Percentiles rank a stretch among this genome's conserved stretches.
Conservation (phyloP, 2,888 invertebrate species). For the Ctena decussata region DNA sequence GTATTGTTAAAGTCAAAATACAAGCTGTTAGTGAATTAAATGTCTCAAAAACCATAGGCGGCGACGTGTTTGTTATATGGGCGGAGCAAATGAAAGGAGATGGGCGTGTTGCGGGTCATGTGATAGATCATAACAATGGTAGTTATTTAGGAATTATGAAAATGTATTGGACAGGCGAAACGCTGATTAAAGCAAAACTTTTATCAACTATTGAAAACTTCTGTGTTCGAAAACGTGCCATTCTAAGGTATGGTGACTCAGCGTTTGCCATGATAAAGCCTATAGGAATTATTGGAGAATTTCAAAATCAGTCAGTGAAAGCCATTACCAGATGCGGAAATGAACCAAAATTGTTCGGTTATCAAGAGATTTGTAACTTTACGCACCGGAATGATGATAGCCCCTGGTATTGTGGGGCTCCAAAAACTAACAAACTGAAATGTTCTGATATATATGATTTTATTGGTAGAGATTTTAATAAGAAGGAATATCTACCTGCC, state of each 20-base stretch:
- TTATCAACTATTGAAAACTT: slow-evolving; percentile 38
- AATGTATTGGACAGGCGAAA: not conserved
- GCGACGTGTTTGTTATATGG: slow-evolving; percentile 47
- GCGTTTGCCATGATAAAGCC: slow-evolving; percentile 35
- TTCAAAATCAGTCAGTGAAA: not conserved
- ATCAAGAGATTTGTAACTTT: slow-evolving; percentile 40
- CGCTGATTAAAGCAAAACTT: slow-evolving; percentile 29
- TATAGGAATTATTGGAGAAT: slow-evolving; percentile 39
- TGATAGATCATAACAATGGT: slow-evolving; percentile 20
- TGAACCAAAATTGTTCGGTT: slow-evolving; percentile 25
- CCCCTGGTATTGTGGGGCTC: slow-evolving; percentile 54
- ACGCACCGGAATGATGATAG: slow-evolving; percentile 33
- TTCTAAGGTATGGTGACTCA: slow-evolving; percentile 45
- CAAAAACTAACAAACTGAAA: not conserved
- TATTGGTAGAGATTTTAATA: slow-evolving; percentile 15
- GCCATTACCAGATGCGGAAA: slow-evolving; percentile 41
- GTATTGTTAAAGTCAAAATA: too few relatives aligned
- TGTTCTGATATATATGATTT: slow-evolving; percentile 45
- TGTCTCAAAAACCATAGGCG: slow-evolving; percentile 25
- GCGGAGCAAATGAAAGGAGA: slow-evolving; percentile 33
- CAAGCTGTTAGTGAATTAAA: not conserved
- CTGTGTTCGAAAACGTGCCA: slow-evolving; percentile 36
- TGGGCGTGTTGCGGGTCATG: slow-evolving; percentile 33
- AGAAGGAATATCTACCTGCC: not conserved
- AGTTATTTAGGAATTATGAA: slow-evolving; percentile 40